Evolutionary conservation across 2,797 vertebrate species (phyloP), one percentile per base, ranked within the genome.

Genomic region (Coendou prehensilis): DNA sequence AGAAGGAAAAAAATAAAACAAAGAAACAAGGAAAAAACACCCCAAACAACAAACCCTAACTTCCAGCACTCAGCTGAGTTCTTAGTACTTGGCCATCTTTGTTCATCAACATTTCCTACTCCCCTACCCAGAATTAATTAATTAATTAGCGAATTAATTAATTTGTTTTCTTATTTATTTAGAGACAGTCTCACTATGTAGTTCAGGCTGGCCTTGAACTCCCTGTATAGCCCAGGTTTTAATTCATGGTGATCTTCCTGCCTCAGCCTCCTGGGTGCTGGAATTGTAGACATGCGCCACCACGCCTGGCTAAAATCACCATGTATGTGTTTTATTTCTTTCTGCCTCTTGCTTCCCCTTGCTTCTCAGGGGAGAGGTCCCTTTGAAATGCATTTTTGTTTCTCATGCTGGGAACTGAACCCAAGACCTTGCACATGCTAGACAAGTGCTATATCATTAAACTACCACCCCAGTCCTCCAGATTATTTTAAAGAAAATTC

Each of bases 401-500:
- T 75, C 23, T 28, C 5, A 1, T 75, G 22, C 41, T 28, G 41
- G 71, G 41, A 75, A 75, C 26, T 75, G 41, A 75, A 45, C 23
- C 71, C 5, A 75, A 47, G 71, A 47, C 23, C 41, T 47, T 28
- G 23, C 11, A 47, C 11, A 7, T 75, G 13, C 6, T 75, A 28
- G 45, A 75, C 23, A 75, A 47, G 73, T 75, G 6, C 26, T 75
- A 1, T 26, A 26, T 28, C 45, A 47, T 75, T 47, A 75, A 28
- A 6, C 41, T 75, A 14, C 45, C 23, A 28, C 23, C 13, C 45
- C 73, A 47, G 73, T 15, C 11, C 11, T 37, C 22, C 17, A 95
- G 47, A 22, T 67, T 89, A 93, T 78, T 91, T 90, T 76, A 83
- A 90, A 87, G 75, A 78, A 94, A 97, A 64, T 79, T 73, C 52